These are phyloP conservation scores for Pantherophis alleghaniensis DNA, from an alignment of 2,797 vertebrate species.

Conservation along the genomic window DNA sequence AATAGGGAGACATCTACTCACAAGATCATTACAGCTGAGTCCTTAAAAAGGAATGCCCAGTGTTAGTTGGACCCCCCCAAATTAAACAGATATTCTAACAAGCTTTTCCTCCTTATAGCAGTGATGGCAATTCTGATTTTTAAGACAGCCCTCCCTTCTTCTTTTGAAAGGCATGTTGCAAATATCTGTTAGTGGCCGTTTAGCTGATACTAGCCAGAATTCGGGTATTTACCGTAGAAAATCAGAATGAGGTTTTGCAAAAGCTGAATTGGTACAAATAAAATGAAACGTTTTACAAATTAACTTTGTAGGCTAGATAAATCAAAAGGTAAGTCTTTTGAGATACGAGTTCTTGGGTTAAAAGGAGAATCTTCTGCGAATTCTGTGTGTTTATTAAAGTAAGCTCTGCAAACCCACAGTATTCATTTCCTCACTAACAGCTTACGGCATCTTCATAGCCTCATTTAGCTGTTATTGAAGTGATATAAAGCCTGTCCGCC, in stretches of 20 bases:
- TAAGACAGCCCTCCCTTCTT: no score
- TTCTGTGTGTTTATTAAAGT: neutral
- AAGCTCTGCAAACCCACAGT: neutral
- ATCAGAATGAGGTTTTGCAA: neutral
- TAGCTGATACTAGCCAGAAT: neutral
- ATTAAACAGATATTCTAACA: neutral
- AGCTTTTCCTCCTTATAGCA: neutral
- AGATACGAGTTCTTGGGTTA: neutral
- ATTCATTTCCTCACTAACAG: neutral
- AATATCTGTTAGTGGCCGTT: neutral
- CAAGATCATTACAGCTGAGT: rapidly evolving
- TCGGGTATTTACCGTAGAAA: neutral
- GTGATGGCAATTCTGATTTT: neutral
- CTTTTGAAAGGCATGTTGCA: neutral
- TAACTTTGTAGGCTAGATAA: neutral
- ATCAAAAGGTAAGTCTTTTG: neutral
- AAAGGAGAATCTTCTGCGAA: no score
- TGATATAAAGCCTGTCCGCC: neutral
- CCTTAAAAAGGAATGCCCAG: neutral
- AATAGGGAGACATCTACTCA: neutral
- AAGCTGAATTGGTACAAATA: neutral
- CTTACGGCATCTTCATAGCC: neutral
- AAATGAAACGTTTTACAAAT: neutral
- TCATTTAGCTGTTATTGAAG: neutral
- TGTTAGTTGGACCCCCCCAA: neutral